Base-by-base conservation (phyloP, 2,797 vertebrate species). In the Sphenopsis melanotis region DNA sequence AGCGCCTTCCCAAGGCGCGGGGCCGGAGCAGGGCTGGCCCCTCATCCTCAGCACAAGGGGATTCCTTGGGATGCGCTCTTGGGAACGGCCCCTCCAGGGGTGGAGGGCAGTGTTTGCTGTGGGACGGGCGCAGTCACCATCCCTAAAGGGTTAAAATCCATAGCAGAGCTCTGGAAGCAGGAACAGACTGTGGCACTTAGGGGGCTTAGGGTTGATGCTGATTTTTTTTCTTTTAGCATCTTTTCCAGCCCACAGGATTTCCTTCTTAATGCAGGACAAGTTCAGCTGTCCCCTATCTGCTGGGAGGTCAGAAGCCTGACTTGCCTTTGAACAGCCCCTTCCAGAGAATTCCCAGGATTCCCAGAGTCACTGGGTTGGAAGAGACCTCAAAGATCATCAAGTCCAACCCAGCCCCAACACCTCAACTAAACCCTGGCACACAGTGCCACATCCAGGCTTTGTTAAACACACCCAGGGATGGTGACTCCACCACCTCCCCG, bases 41-140 rank as follows among this genome's bases (percentile, higher is more conserved):
- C 6, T 34, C 53, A 5, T 4, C 49, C 9, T 12, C 49, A 8
- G 22, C 75, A 47, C 41, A 5, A 6, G 6, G 16, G 47, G 20
- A 69, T 88, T 80, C 9, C 46, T 26, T 7, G n/a, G 65, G 7
- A 12, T n/a, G 20, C 3, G 0, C 1, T 22, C 8, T 4, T 17
- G 60, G 29, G 27, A 49, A 52, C 1, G n/a, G 30, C n/a, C 77
- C 30, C 63, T 37, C 63, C 71, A 22, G n/a, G 47, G 78, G 3
- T 7, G 26, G 19, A 74, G 34, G 77, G 46, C 64, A 32, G 50
- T 0, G 0, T 5, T 80, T 0, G 0, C 16, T 2, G 27, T 9
- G 27, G 41, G 79, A 37, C 1, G 0, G 3, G 41, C 4, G 47
- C 15, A 15, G 23, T n/a, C 29, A 2, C 41, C n/a, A 8, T 27